Evolutionary conservation across 2,888 invertebrate genomes (phyloP), one percentile per base, ranked within the genome.

Genomic region (Polydesmus complanatus): DNA sequence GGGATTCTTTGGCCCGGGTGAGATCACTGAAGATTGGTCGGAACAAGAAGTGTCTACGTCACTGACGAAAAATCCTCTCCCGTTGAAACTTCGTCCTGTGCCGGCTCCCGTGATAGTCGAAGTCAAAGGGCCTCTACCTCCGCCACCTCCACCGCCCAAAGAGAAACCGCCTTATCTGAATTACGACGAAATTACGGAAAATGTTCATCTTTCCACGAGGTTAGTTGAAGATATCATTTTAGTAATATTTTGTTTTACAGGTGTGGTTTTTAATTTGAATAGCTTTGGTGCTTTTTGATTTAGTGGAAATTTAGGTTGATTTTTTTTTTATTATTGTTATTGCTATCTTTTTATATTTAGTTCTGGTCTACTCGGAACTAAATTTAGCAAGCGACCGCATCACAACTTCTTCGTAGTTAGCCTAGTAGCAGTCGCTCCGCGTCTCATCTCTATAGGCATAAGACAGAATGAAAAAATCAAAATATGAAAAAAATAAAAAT

Each of bases 181-280:
- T 68, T 94, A 87, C 74, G 82, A 85, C 64, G 81, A 83, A 68
- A 80, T 94, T 56, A 82, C 82, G 58, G 92, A 93, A 72, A 94
- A 94, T 77, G 80, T 86, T 64, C 94, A 92, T 75, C 79, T 88
- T 63, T 82, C 82, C 49, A 90, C 90, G 67, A 81, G 90, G 72
- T 86, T 68, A 69, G 72, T 62, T 27, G 0, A 26, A 52, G n/a
- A n/a, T n/a, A n/a, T n/a, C n/a, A n/a, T n/a, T n/a, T n/a, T n/a
- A n/a, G n/a, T n/a, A n/a, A n/a, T n/a, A 22, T 47, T 37, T 50
- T 26, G 11, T 59, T 54, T 49, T 2, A 25, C 19, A 18, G 1
- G 49, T 18, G 27, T 27, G 14, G 27, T 18, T 54, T 18, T 57
- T 21, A 22, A 50, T 26, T 58, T 22, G 23, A 14, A 47, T 58